phyloP scores from a whole-genome alignment of 1,140 invertebrate genomes.

The Liolophura sinensis region DNA sequence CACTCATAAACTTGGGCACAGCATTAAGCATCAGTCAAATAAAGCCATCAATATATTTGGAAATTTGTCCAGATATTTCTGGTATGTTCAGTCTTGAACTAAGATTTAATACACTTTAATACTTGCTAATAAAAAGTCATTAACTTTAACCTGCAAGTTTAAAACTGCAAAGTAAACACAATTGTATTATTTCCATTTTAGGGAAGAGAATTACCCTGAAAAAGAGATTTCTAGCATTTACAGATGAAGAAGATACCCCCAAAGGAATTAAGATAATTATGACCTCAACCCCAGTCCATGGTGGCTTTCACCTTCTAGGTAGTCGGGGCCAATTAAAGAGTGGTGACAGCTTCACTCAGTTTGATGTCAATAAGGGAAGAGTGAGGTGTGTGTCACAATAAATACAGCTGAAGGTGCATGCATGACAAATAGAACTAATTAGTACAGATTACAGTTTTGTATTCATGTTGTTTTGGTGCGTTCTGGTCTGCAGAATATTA shows the following conservation, averaged over 20 bases:
- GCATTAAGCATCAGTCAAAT: no score
- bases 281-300: conserved; percentile 21
- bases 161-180: no score
- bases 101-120: no score
- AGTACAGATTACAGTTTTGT: no score
- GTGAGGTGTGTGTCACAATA: conserved; percentile 29
- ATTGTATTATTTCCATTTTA: conserved; percentile 9
- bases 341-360: conserved; percentile 39
- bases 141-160: no score
- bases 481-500: no score
- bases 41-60: no score
- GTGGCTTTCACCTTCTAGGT: conserved; percentile 19
- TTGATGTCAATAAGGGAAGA: conserved; percentile 36
- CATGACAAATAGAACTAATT: neutral
- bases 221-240: conserved; percentile 29
- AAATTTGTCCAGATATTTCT: no score
- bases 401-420: neutral
- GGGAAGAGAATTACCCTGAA: conserved; percentile 22
- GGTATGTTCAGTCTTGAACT: no score
- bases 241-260: conserved; percentile 30
- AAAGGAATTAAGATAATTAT: conserved; percentile 29
- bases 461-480: no score
- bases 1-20: no score
- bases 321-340: conserved; percentile 9
- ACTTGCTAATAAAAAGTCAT: no score